These are phyloP conservation scores for Apamea epomidion DNA, from an alignment of 2,888 invertebrate species.

Conservation along the genomic window DNA sequence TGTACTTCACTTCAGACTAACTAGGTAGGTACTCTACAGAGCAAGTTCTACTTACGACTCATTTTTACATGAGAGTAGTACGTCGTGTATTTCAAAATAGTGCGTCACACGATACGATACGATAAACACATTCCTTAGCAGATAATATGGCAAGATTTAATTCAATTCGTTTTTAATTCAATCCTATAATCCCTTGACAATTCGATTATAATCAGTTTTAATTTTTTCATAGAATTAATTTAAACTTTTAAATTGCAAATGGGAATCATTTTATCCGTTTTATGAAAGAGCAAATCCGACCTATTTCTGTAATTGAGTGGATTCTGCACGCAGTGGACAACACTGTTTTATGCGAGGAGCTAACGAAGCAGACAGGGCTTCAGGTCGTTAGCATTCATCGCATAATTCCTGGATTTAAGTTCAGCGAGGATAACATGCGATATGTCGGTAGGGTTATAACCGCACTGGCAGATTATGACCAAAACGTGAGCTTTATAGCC, in stretches of 20 bases:
- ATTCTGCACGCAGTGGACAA: conserved; percentile 51
- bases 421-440: conserved; percentile 71
- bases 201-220: conserved; percentile 19
- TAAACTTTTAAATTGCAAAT: conserved; percentile 18
- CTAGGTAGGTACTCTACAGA: not conserved
- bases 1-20: conserved; percentile 20
- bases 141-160: conserved; percentile 19
- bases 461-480: conserved; percentile 61
- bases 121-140: conserved; percentile 40
- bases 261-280: conserved; percentile 22
- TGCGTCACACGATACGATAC: conserved; percentile 13
- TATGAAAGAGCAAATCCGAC: conserved; percentile 34
- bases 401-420: conserved; percentile 69
- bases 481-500: conserved; percentile 38
- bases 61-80: conserved; percentile 13
- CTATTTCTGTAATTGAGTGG: conserved; percentile 54
- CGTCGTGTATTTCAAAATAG: conserved; percentile 9
- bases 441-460: conserved; percentile 60
- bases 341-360: conserved; percentile 53
- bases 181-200: conserved; percentile 38
- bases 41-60: not conserved
- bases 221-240: conserved; percentile 21
- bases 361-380: conserved; percentile 62
- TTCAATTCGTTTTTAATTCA: conserved; percentile 15
- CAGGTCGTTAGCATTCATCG: conserved; percentile 77